phyloP scores from a whole-genome alignment of 2,888 invertebrate genomes.

The Machimus atricapillus region DNA sequence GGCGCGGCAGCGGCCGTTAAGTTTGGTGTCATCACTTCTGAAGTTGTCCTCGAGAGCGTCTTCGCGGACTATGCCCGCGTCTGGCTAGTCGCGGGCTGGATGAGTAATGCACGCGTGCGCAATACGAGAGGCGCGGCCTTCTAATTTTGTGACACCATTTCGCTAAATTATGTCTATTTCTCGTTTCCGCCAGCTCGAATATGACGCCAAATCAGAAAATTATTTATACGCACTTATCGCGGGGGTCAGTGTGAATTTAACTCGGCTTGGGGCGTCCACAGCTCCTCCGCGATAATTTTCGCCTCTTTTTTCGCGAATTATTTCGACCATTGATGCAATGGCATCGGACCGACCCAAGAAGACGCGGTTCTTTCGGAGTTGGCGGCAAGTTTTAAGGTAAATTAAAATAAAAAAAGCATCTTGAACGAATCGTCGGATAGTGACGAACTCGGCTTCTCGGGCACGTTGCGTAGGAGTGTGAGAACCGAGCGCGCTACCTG shows the following conservation, averaged over 20 bases:
- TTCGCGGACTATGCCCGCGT: not conserved
- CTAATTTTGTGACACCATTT: slow-evolving; percentile 20
- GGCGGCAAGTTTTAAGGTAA: not conserved
- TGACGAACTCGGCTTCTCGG: not conserved
- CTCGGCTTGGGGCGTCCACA: not conserved
- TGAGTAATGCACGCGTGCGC: slow-evolving; percentile 26
- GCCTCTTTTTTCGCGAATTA: not conserved
- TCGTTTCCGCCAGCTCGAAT: slow-evolving; percentile 2
- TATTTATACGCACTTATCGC: not conserved
- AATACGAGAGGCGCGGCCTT: slow-evolving; percentile 6
- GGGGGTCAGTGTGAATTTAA: slow-evolving; percentile 8
- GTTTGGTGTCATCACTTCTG: not conserved
- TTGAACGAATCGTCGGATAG: not conserved
- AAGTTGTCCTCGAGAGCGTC: not conserved
- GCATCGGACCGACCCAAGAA: not conserved
- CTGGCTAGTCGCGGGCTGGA: not conserved
- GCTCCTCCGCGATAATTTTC: not conserved
- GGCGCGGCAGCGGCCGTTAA: too few species aligned
- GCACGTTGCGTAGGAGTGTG: slow-evolving; percentile 4
- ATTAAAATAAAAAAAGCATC: not conserved
- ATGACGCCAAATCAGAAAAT: not conserved
- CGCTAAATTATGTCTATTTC: slow-evolving; percentile 23
- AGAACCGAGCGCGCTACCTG: not conserved
- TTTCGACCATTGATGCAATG: not conserved
- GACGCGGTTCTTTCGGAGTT: not conserved